Evolutionary conservation across 2,797 vertebrate genomes (phyloP).

Genomic region (Lagocephalus sceleratus): DNA sequence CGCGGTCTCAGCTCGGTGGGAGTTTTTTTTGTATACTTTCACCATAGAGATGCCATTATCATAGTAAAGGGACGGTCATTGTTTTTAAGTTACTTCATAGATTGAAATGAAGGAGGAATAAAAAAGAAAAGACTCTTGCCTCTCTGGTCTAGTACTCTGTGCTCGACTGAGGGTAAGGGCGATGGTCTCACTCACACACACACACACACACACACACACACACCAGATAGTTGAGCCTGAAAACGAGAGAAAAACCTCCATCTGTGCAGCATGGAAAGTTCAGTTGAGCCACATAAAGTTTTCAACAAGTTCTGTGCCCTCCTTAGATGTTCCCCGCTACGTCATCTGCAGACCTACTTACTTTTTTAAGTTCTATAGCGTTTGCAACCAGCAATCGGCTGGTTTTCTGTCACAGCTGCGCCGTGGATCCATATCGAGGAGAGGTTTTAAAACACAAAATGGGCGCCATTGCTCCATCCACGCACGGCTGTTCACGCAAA

Average conservation of each 20-base stretch:
- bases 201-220: background rate
- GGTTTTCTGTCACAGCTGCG: no score
- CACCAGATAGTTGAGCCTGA: background rate
- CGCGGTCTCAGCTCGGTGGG: constrained; percentile 63
- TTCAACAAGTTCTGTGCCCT: constrained; percentile 26
- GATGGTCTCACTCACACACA: background rate
- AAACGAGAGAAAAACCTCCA: background rate
- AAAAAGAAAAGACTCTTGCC: no score
- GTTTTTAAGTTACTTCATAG: background rate
- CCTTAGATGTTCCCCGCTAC: constrained; percentile 28
- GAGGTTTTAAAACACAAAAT: no score
- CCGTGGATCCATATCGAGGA: no score
- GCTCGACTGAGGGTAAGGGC: background rate
- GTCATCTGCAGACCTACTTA: constrained; percentile 30
- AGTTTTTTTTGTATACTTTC: constrained; percentile 60
- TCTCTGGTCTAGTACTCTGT: no score
- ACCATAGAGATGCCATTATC: constrained; percentile 1
- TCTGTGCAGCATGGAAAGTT: constrained; percentile 59
- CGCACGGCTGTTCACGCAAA: no score
- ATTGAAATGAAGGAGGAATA: background rate
- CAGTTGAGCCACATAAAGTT: constrained; percentile 57
- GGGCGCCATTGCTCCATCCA: no score
- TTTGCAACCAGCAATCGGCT: no score
- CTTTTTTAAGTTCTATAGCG: background rate
- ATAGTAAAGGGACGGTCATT: background rate